phyloP scores from a whole-genome alignment of 2,113 vertebrate species.

The Platycercus adscitus region DNA sequence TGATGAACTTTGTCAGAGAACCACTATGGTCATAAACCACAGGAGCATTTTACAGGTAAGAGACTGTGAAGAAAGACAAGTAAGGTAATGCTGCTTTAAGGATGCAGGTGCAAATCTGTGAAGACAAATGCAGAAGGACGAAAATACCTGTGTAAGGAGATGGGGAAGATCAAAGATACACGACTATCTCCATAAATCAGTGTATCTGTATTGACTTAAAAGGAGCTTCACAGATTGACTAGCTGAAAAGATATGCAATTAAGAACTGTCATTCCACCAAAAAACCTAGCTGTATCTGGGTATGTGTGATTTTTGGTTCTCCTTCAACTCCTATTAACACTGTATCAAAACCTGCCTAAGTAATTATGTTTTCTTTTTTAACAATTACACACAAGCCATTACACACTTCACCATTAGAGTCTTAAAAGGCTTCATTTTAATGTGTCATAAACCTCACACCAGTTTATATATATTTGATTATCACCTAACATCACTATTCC shows the following conservation, averaged over 20 bases:
- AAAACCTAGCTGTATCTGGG: neutral
- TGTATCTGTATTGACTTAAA: neutral
- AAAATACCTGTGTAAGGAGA: neutral
- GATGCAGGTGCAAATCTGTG: neutral
- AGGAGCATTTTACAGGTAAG: neutral
- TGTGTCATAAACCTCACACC: neutral
- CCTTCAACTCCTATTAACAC: neutral
- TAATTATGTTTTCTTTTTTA: neutral
- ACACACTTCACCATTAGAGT: neutral
- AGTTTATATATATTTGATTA: neutral
- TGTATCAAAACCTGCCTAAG: neutral
- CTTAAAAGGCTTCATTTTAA: neutral
- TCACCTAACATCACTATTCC: neutral
- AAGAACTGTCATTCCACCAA: neutral
- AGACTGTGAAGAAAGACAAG: neutral
- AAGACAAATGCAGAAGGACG: neutral
- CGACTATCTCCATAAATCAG: neutral
- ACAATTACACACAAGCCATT: neutral
- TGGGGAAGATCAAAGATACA: neutral
- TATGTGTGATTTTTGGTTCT: neutral
- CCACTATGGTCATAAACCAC: neutral
- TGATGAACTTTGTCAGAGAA: neutral
- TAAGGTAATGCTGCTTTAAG: neutral
- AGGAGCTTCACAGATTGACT: neutral
- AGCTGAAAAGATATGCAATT: neutral